A percentile compares a stretch with the other conserved stretches of the same genome.
Evolutionary conservation across 2,797 vertebrate genomes (phyloP).

Genomic region (Huso huso): DNA sequence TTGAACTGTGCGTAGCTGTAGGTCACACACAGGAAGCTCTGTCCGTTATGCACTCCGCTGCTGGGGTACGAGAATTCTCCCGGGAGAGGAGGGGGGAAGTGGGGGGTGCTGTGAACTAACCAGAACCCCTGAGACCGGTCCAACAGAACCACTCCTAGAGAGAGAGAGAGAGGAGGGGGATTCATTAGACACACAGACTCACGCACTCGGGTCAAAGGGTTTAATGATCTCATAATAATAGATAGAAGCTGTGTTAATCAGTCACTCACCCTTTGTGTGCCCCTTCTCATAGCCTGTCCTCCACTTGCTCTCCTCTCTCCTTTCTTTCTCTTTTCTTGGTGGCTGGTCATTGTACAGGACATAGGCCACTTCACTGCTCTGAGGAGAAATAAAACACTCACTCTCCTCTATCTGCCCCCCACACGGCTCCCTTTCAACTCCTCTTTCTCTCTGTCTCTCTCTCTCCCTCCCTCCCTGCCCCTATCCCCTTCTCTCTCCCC

Average conservation of each 20-base stretch:
- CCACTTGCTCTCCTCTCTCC: conserved; percentile 7
- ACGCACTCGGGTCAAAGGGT: neutral
- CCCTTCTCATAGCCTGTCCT: conserved; percentile 30
- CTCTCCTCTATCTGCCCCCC: no score
- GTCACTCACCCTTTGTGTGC: conserved; percentile 71
- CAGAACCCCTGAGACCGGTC: conserved; percentile 73
- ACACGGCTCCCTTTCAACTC: no score
- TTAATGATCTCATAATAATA: neutral
- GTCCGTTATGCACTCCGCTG: conserved; percentile 57
- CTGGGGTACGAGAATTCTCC: conserved; percentile 64
- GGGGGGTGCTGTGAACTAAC: conserved; percentile 82
- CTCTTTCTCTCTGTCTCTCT: no score
- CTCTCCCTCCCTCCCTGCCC: no score
- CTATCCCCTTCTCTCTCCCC: no score
- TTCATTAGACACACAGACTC: neutral
- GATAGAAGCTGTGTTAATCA: neutral
- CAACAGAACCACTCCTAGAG: conserved; percentile 69
- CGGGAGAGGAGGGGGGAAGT: conserved; percentile 55
- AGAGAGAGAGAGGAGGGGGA: neutral
- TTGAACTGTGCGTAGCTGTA: conserved; percentile 63
- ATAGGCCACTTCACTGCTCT: conserved; percentile 59
- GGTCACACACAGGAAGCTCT: conserved; percentile 81
- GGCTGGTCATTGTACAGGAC: conserved; percentile 80
- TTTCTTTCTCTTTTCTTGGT: conserved; percentile 30
- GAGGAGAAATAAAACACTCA: conserved; percentile 15